phyloP scores from a whole-genome alignment of 2,888 invertebrate species.

The Ornithoptera alexandrae region DNA sequence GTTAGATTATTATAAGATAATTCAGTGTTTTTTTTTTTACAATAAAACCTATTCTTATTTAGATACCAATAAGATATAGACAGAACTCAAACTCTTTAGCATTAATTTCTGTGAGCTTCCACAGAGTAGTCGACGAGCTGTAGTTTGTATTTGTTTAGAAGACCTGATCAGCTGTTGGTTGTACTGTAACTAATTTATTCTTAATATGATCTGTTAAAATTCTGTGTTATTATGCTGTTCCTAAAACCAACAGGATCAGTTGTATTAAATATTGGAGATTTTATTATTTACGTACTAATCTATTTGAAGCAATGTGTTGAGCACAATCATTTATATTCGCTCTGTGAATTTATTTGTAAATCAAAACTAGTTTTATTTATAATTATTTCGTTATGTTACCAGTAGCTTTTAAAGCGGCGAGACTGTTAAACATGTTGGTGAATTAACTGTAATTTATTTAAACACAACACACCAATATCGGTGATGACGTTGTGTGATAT shows the following conservation, averaged over 20 bases:
- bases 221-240: too few species aligned
- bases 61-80: too few species aligned
- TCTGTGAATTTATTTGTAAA: conserved; percentile 22
- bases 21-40: too few species aligned
- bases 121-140: neutral
- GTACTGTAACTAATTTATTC: too few species aligned
- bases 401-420: conserved; percentile 22
- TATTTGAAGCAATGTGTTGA: neutral
- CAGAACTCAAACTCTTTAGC: neutral
- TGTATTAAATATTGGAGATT: too few species aligned
- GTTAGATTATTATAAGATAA: too few species aligned
- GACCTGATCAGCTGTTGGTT: too few species aligned
- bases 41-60: too few species aligned
- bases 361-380: conserved; percentile 5
- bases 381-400: conserved; percentile 23
- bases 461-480: neutral
- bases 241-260: too few species aligned
- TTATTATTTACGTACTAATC: neutral
- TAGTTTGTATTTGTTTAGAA: too few species aligned
- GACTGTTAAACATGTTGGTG: conserved; percentile 18
- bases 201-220: too few species aligned
- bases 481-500: neutral
- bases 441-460: neutral
- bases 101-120: neutral
- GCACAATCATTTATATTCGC: neutral